These are phyloP conservation scores for Apaloderma vittatum DNA, from an alignment of 2,113 vertebrate species.

Conservation along the genomic window DNA sequence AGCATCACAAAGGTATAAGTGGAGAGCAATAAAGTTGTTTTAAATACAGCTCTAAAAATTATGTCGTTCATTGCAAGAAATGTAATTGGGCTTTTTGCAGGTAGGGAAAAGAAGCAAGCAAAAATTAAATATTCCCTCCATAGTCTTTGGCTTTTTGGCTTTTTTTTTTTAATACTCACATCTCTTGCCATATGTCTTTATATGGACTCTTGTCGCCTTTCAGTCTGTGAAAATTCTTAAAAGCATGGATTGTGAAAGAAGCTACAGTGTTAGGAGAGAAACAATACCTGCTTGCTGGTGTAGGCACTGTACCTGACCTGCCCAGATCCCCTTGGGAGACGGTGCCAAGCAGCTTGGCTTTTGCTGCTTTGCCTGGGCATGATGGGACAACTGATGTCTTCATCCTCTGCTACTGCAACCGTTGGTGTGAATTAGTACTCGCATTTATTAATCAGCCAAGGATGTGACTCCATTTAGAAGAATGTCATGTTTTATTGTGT, in stretches of 20 bases:
- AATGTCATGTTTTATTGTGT: neutral
- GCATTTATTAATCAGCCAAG: neutral
- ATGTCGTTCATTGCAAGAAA: neutral
- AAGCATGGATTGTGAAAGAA: neutral
- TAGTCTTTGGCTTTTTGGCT: neutral
- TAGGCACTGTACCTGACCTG: neutral
- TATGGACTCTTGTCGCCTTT: neutral
- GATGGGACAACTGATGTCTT: neutral
- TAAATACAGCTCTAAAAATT: neutral
- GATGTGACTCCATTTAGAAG: neutral
- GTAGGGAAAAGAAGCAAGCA: neutral
- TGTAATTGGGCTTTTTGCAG: neutral
- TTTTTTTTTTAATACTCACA: accelerated
- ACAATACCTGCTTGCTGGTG: neutral
- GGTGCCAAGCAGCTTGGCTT: neutral
- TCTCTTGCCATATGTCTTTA: neutral
- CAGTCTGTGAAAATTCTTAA: neutral
- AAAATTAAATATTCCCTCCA: neutral
- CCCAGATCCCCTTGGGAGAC: neutral
- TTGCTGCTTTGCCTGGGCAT: neutral
- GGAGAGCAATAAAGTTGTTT: neutral
- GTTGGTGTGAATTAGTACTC: neutral
- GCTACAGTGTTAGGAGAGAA: neutral
- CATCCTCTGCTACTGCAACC: neutral
- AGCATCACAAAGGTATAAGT: neutral